phyloP scores from a whole-genome alignment of 2,797 vertebrate genomes.

The Tapirus indicus region DNA sequence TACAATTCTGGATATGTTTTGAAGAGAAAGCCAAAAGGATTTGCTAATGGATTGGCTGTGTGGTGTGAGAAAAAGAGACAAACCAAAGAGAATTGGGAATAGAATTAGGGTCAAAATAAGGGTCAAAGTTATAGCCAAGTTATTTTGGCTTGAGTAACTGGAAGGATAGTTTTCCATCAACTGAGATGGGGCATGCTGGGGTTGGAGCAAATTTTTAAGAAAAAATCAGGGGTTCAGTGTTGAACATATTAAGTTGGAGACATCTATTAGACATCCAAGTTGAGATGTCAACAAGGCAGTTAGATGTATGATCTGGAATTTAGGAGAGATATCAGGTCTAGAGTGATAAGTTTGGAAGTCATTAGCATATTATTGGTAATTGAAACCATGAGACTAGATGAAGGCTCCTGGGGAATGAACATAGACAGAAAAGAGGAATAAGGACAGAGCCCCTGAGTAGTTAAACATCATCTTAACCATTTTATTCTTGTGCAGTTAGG shows the following conservation, averaged over 20 bases:
- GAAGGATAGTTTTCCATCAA: constrained; percentile 29
- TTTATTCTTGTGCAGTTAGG: background rate
- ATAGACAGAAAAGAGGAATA: background rate
- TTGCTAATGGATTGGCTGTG: background rate
- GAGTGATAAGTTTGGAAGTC: no score
- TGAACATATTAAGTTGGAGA: background rate
- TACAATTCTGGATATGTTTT: background rate
- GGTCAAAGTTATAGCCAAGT: background rate
- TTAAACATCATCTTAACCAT: background rate
- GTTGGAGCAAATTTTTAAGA: background rate
- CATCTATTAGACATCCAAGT: constrained; percentile 20
- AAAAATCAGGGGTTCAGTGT: background rate
- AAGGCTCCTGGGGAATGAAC: background rate
- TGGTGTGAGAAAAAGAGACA: constrained; percentile 7
- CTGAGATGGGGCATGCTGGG: background rate
- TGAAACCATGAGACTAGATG: background rate
- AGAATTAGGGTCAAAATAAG: constrained; percentile 26
- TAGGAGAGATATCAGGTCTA: background rate
- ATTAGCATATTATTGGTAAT: no score
- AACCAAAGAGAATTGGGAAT: background rate
- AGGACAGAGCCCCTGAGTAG: background rate
- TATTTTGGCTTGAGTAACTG: constrained; percentile 45
- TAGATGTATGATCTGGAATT: background rate
- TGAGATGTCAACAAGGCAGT: background rate
- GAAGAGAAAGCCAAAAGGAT: constrained; percentile 41